Base-by-base conservation (phyloP, 1,140 invertebrate genomes). In the Drosophila elegans region DNA sequence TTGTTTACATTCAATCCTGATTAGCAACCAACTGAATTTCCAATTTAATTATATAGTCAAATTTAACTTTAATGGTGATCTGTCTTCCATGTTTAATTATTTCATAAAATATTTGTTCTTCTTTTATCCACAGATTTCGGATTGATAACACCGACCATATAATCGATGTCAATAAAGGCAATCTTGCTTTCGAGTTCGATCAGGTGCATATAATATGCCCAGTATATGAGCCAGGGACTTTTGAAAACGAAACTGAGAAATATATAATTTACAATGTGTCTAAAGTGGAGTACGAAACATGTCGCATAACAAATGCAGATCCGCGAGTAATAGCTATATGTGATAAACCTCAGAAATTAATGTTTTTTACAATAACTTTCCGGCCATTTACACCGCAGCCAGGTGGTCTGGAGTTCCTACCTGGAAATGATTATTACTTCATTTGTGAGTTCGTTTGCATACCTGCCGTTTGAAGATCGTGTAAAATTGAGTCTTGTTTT, bases 121-220 rank as follows among this genome's bases (percentile, higher is more conserved):
- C 16, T 53, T 45, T 48, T 25, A 39, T n/a, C 72, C 74, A 86
- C 93, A 98, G 98, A 95, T 98, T 98, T 94, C 95, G 97, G 92
- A 98, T 98, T 95, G 97, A 98, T 94, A 98, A 98, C 93, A 98
- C 97, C 32, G 98, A 98, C 93, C 97, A 98, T 93, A 98, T 98
- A 92, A 98, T 98, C 92, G 97, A 98, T 93, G 96, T 98, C 71
- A 98, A 98, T 94, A 97, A 97, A 93, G 97, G 97, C 73, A 98
- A 98, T 93, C 95, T 96, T 69, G 96, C 96, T 83, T 98, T 97
- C 92, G 97, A 98, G 92, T 98, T 98, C 93, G 98, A 98, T 92
- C 97, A 98, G 94, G 97, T 98, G 74, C 98, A 98, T 92, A 97
- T 98, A 92, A 97, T 98, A 91, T 98, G 98, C 94, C 97, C 98